Conservation (phyloP, 1,140 invertebrate genomes). For the Anastrepha ludens region DNA sequence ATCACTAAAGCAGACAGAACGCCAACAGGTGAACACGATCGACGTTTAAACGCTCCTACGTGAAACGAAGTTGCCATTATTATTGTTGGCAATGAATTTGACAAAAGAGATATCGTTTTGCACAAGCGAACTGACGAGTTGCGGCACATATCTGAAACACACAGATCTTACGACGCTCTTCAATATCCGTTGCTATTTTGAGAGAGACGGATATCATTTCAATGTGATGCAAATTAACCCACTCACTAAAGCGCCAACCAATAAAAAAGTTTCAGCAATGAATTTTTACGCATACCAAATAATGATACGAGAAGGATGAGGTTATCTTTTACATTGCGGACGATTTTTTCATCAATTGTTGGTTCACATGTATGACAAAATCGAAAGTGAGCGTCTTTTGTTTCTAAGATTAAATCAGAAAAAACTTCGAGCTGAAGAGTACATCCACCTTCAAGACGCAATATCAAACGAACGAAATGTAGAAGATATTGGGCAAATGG, state of each 20-base stretch:
- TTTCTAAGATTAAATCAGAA: slow-evolving; percentile 73
- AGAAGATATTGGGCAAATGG: neutral
- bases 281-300: slow-evolving; percentile 21
- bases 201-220: slow-evolving; percentile 71
- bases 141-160: slow-evolving; percentile 64
- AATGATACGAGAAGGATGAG: neutral
- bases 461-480: slow-evolving; percentile 19
- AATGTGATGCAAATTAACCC: slow-evolving; percentile 31
- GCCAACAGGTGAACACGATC: slow-evolving; percentile 69
- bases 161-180: slow-evolving; percentile 72
- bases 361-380: neutral
- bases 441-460: slow-evolving; percentile 68
- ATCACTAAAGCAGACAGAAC: slow-evolving; percentile 67
- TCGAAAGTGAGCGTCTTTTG: neutral
- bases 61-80: slow-evolving; percentile 72
- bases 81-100: slow-evolving; percentile 63
- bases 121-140: neutral
- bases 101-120: slow-evolving; percentile 48
- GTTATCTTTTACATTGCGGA: neutral
- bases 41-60: slow-evolving; percentile 72
- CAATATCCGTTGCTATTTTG: slow-evolving; percentile 75
- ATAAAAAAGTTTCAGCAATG: neutral
- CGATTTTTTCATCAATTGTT: neutral
- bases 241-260: neutral
- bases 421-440: slow-evolving; percentile 73